phyloP scores from a whole-genome alignment of 2,888 invertebrate species.

The Macaria liturata region DNA sequence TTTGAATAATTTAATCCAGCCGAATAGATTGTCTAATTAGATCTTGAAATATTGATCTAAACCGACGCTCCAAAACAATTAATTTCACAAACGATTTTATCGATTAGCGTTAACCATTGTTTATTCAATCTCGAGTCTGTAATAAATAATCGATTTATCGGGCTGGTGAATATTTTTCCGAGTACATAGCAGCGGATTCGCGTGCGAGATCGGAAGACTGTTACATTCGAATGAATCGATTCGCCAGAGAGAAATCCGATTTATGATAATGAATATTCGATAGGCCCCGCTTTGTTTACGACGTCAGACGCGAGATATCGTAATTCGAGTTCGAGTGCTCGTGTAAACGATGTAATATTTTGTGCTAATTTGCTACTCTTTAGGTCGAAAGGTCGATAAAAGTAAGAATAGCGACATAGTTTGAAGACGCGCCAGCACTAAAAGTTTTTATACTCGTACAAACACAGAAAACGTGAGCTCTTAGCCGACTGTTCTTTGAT shows the following conservation, averaged over 20 bases:
- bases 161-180: conserved; percentile 8
- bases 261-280: conserved; percentile 31
- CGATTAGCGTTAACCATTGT: conserved; percentile 8
- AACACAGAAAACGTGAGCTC: no score
- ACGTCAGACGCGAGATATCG: conserved; percentile 18
- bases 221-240: conserved; percentile 17
- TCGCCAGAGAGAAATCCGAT: conserved; percentile 26
- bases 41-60: neutral
- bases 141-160: conserved; percentile 17
- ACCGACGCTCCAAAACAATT: conserved; percentile 2
- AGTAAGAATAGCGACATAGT: no score
- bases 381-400: neutral
- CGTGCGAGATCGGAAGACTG: conserved; percentile 17
- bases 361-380: neutral
- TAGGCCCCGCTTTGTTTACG: conserved; percentile 23
- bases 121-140: conserved; percentile 9
- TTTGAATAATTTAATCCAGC: no score
- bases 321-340: conserved; percentile 7
- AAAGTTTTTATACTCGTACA: no score
- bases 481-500: no score
- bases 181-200: conserved; percentile 9
- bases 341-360: conserved; percentile 11
- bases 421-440: no score
- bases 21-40: neutral
- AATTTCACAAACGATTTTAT: conserved; percentile 9